Conservation (phyloP, 2,797 vertebrate species). For the Silurus aristotelis region DNA sequence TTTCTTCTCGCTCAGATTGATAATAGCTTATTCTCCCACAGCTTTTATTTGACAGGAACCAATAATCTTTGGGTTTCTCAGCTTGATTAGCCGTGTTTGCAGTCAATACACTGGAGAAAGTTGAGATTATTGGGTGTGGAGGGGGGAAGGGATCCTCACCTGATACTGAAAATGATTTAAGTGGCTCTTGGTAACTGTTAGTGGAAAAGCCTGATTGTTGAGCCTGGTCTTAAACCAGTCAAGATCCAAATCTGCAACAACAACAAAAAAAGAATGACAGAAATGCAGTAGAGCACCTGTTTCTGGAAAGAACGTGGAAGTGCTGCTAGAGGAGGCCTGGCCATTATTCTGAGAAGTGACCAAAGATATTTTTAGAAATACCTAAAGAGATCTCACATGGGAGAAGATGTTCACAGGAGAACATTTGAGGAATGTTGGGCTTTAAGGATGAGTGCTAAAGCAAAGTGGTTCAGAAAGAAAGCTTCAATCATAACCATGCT, state of each 20-base stretch:
- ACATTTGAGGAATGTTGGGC: neutral
- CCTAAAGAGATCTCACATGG: neutral
- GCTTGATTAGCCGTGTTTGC: slow-evolving; percentile 52
- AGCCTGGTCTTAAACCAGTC: neutral
- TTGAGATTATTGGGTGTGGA: neutral
- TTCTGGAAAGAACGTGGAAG: neutral
- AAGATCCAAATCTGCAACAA: neutral
- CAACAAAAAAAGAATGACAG: neutral
- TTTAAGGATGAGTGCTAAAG: neutral
- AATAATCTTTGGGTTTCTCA: slow-evolving; percentile 61
- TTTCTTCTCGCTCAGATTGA: slow-evolving; percentile 67
- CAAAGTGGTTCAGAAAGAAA: neutral
- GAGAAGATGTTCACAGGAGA: neutral
- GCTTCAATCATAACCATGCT: too few relatives aligned
- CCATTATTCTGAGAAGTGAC: neutral
- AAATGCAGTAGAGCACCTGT: slow-evolving; percentile 4
- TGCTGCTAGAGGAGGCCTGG: neutral
- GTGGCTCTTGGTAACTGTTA: neutral
- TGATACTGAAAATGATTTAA: slow-evolving; percentile 7
- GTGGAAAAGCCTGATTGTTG: slow-evolving; percentile 5
- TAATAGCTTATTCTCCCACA: slow-evolving; percentile 72
- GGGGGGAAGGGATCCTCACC: neutral
- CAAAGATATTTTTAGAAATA: neutral
- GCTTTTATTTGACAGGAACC: slow-evolving; percentile 69
- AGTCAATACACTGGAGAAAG: slow-evolving; percentile 21